Base-by-base conservation (phyloP, 2,888 invertebrate genomes). In the Sinohyriopsis cumingii region DNA sequence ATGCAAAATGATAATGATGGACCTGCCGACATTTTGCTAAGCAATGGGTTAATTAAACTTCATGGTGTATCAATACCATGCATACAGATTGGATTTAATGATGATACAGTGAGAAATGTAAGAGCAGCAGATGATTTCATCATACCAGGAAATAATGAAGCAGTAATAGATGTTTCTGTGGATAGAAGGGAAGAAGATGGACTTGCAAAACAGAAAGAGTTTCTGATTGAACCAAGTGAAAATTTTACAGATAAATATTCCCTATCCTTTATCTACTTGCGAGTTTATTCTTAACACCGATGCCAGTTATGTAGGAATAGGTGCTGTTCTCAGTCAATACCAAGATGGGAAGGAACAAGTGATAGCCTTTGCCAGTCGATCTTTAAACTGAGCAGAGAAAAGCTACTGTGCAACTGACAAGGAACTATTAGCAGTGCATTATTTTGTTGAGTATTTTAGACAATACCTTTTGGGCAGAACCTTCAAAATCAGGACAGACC, bases 361-460 rank as follows among this genome's bases (percentile, higher is more conserved):
- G 15, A 69, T 69, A 54, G 69, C 69, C 7, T 69, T 56, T 25
- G 69, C 60, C 6, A 69, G 69, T 55, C 56, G 69, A n/a, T n/a
- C n/a, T n/a, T n/a, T n/a, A n/a, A n/a, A n/a, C n/a, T n/a, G n/a
- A n/a, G n/a, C n/a, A n/a, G 69, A 69, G 19, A 19, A 25, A 6
- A 69, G 65, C 60, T 69, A 69, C 45, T 60, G 65, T 64, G 56
- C 65, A 18, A 69, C 69, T n/a, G 69, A 69, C 20, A 59, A 65
- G 61, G 65, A 65, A 22, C 53, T 55, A 2, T 28, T 65, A n/a
- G 65, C 65, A 56, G 56, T 65, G 18, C 25, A 19, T 15, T 69
- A 53, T 62, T 69, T 69, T 33, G 28, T 56, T 33, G 63, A 69
- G 57, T 69, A 69, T 61, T 69, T 55, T n/a, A 55, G 65, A n/a